These are phyloP conservation scores for Sorex fumeus DNA, from an alignment of 2,113 vertebrate species.

Conservation along the genomic window DNA sequence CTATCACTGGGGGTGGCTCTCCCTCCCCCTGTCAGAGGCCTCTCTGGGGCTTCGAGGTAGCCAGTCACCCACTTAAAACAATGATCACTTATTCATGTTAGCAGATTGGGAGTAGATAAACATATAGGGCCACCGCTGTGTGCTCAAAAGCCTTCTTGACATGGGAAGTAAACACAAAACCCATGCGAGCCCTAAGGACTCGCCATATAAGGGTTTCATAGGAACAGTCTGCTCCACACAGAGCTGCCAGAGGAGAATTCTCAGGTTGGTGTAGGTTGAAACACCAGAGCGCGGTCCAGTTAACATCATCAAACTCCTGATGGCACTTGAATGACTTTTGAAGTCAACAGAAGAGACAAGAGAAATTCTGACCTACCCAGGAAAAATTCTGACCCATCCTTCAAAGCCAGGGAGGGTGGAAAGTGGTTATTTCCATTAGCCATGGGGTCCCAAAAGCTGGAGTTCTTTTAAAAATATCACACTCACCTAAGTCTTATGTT, in stretches of 20 bases:
- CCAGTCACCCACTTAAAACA: constrained; percentile 49
- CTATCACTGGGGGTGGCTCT: background rate
- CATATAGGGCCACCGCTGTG: background rate
- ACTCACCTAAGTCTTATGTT: constrained; percentile 10
- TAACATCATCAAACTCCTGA: constrained; percentile 47
- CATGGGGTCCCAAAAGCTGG: background rate
- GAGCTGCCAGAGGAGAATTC: background rate
- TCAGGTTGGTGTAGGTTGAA: background rate
- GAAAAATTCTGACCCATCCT: background rate
- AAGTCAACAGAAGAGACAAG: background rate
- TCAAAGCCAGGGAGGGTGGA: background rate
- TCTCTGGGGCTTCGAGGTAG: background rate
- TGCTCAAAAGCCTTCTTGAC: background rate
- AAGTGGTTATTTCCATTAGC: background rate
- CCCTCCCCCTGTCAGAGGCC: background rate
- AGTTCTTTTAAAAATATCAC: constrained; percentile 16
- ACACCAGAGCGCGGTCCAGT: background rate
- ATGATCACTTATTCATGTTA: constrained; percentile 52
- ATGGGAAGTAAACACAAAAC: constrained; percentile 9
- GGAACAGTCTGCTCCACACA: background rate
- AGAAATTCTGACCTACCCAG: background rate
- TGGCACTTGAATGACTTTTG: background rate
- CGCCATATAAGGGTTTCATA: fast-evolving
- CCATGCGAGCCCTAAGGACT: background rate
- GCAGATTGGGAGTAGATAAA: background rate